These are phyloP conservation scores for Euplexia lucipara DNA, from an alignment of 2,888 invertebrate genomes.

Conservation along the genomic window DNA sequence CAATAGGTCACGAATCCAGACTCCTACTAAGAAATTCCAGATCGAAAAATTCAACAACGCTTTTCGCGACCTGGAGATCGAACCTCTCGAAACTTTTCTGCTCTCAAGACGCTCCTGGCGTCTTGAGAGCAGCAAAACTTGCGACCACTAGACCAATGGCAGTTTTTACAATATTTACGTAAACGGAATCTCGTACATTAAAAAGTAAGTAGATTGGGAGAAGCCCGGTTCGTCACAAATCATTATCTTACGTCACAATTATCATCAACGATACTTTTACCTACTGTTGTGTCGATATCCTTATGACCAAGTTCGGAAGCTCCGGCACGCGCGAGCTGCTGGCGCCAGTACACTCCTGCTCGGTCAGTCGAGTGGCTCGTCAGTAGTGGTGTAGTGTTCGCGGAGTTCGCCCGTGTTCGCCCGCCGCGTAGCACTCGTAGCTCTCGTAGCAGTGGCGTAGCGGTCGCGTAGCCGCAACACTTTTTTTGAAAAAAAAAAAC, in stretches of 20 bases:
- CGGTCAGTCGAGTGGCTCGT: background rate
- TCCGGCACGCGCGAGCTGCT: conserved; percentile 15
- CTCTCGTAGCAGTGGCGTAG: conserved; percentile 50
- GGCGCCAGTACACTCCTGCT: background rate
- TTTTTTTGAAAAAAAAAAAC: conserved; percentile 18
- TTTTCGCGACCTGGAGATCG: too few species aligned
- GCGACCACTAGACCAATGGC: too few species aligned
- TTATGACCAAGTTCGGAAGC: conserved; percentile 20
- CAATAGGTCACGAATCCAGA: too few species aligned
- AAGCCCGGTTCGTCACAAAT: background rate
- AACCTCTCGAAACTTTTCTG: too few species aligned
- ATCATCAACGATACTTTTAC: background rate
- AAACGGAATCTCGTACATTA: background rate
- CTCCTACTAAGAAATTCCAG: too few species aligned
- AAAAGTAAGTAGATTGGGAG: background rate
- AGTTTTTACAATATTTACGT: background rate
- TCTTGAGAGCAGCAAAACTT: too few species aligned
- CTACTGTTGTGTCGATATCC: conserved; percentile 15
- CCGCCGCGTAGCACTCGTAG: conserved; percentile 52
- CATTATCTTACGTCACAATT: background rate
- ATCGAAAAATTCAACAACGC: too few species aligned
- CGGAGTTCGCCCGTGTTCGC: conserved; percentile 65
- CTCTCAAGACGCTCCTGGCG: too few species aligned
- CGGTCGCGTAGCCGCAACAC: conserved; percentile 60
- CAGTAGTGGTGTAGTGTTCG: conserved; percentile 45